Conservation (phyloP, 2,113 vertebrate species). For the Tretioscincus oriximinensis region DNA sequence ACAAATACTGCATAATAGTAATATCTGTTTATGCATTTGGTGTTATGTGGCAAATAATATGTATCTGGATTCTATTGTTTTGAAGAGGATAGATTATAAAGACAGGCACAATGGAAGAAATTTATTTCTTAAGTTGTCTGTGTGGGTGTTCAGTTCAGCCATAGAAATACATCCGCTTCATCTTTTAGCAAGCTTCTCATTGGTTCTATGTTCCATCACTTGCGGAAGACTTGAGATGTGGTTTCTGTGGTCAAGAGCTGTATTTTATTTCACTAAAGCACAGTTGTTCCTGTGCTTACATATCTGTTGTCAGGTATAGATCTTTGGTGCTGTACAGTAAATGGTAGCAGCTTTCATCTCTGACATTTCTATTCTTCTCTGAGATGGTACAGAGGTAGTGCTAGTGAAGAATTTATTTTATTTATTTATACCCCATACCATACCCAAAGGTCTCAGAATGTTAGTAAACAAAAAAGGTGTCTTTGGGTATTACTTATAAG, state of each 20-base stretch:
- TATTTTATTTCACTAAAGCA: neutral
- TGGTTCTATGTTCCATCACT: neutral
- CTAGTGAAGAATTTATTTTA: neutral
- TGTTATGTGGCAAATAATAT: neutral
- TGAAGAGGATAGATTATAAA: neutral
- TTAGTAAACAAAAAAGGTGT: neutral
- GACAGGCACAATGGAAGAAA: neutral
- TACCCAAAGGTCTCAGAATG: neutral
- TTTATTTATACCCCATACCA: no score
- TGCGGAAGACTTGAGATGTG: neutral
- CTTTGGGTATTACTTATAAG: neutral
- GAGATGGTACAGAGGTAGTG: no score
- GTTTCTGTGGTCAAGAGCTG: constrained; percentile 1
- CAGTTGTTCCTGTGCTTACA: neutral
- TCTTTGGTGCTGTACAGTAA: neutral
- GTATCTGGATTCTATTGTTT: neutral
- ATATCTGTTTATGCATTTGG: neutral
- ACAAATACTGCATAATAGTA: neutral
- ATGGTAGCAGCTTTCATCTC: neutral
- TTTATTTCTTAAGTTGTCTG: neutral
- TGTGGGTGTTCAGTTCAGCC: neutral
- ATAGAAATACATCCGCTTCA: neutral
- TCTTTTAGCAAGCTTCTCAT: neutral
- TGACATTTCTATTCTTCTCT: neutral
- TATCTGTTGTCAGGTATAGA: neutral